Evolutionary conservation across 2,888 invertebrate genomes (phyloP).

Genomic region (Drosophila conformis): DNA sequence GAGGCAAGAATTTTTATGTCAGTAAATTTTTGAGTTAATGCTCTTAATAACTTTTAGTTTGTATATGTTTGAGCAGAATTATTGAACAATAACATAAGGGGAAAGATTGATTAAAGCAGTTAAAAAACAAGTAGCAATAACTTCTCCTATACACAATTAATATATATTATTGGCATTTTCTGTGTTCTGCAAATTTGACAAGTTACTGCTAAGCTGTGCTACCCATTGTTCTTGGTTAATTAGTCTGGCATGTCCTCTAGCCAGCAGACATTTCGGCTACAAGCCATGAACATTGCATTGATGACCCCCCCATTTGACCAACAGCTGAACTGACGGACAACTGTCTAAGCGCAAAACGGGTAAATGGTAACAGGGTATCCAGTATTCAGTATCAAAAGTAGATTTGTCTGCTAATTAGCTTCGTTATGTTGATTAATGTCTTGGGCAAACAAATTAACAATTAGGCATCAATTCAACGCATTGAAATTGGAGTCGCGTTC

Average conservation of each 20-base stretch:
- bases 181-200: not conserved
- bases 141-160: not conserved
- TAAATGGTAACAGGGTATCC: slow-evolving; percentile 4
- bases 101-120: not conserved
- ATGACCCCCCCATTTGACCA: slow-evolving; percentile 12
- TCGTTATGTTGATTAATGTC: slow-evolving; percentile 57
- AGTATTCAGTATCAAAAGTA: slow-evolving; percentile 14
- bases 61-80: not conserved
- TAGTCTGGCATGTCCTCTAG: not conserved
- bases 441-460: slow-evolving; percentile 35
- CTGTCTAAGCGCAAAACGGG: not conserved
- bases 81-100: not conserved
- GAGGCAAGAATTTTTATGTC: not conserved
- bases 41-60: too few species aligned
- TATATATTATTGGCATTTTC: not conserved
- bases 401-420: slow-evolving; percentile 55
- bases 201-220: not conserved
- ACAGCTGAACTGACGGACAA: slow-evolving; percentile 5
- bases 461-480: slow-evolving; percentile 27
- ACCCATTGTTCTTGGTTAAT: slow-evolving; percentile 6
- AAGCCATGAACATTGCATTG: slow-evolving; percentile 19
- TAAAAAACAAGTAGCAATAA: not conserved
- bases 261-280: not conserved
- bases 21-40: not conserved
- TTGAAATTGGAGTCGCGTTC: slow-evolving; percentile 17